Conservation (phyloP, 2,888 invertebrate genomes). For the Scaptomyza reducta region DNA sequence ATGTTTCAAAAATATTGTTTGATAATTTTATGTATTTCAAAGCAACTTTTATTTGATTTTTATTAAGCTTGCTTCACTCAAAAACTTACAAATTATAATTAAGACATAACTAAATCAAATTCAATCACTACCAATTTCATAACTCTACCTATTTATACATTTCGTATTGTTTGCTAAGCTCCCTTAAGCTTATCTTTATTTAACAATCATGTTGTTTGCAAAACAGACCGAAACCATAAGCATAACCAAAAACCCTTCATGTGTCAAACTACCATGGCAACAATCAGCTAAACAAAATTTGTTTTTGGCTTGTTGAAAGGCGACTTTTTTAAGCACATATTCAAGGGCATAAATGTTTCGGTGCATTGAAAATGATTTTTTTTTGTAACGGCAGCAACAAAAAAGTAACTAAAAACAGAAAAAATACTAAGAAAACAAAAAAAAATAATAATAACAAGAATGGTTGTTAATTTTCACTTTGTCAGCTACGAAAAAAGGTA, state of each 20-base stretch:
- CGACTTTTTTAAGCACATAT: conserved; percentile 23
- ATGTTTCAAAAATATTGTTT: too few species aligned
- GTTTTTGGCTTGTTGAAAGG: conserved; percentile 24
- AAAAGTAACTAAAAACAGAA: conserved; percentile 14
- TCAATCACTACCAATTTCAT: neutral
- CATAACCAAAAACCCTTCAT: conserved; percentile 9
- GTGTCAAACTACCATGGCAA: conserved; percentile 31
- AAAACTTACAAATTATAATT: too few species aligned
- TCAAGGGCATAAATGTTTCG: conserved; percentile 49
- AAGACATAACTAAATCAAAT: neutral
- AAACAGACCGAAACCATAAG: neutral
- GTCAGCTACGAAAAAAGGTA: conserved; percentile 46
- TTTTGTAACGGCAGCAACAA: conserved; percentile 15
- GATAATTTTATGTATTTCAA: too few species aligned
- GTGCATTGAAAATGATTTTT: conserved; percentile 28
- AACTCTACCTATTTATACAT: neutral
- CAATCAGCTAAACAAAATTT: conserved; percentile 44
- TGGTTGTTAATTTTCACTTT: conserved; percentile 74
- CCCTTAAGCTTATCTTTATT: neutral
- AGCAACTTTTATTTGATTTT: too few species aligned
- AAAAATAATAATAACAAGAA: conserved; percentile 47
- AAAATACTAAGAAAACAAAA: conserved; percentile 44
- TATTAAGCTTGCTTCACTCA: too few species aligned
- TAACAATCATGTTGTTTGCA: neutral
- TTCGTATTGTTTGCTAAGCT: neutral